Base-by-base conservation (phyloP, 1,140 invertebrate species). In the Piezodorus guildinii region DNA sequence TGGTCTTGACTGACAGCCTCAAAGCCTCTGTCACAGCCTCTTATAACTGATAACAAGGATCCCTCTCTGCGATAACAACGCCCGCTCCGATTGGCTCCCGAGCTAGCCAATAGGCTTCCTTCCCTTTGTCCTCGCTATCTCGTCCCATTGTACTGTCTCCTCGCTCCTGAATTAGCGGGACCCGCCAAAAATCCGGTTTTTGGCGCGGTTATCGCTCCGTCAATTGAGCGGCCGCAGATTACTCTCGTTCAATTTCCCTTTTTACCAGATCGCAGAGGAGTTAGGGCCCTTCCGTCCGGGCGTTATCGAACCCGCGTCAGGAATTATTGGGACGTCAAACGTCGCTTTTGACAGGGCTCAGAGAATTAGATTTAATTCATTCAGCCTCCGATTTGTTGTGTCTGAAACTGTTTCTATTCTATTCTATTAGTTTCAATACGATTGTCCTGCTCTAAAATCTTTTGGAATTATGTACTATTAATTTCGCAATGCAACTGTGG, bases 221-320 rank as follows among this genome's bases (percentile, higher is more conserved):
- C 52, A 17, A 49, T 49, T 17, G 19, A 49, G 19, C 52, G 3
- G 23, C 21, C 52, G 5, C 52, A 56, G 52, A 56, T 56, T 56
- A 56, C 52, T 56, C 52, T 1, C 52, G 52, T 56, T 56, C 52
- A 56, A 56, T 56, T 56, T 56, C 52, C 52, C 52, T 56, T 56
- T 56, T 56, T 56, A 23, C 23, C 52, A 25, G 52, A 23, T 21
- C 46, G 52, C 23, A 14, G 51, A 25, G 52, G 17, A 9, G 17
- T 25, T 23, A 10, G 46, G 46, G 10, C 19, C 10, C 21, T 39
- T 39, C 34, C 34, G 34, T 10, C 12, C 12, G 6, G 34, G 34
- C 23, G 19, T 56, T 56, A 56, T 56, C 52, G 17, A 10, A 5
- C 23, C n/a, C 46, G 1, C 17, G 3, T 25, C 19, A 23, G 52